Conservation (phyloP, 1,140 invertebrate genomes). For the Drosophila chauvacae region DNA sequence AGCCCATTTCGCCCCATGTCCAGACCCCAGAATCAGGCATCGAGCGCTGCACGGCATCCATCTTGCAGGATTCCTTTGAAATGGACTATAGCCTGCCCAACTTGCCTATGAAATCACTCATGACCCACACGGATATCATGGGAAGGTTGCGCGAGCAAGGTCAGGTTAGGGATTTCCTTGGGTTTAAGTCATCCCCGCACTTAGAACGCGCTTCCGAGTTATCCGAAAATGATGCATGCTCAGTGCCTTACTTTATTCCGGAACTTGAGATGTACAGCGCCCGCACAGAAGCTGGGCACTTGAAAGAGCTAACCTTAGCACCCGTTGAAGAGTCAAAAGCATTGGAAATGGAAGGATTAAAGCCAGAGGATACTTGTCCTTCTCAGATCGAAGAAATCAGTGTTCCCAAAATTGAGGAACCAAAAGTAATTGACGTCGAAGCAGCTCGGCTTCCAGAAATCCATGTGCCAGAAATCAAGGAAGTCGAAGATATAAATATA, state of each 20-base stretch:
- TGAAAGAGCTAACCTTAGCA: background rate
- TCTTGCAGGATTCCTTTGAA: background rate
- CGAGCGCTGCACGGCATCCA: background rate
- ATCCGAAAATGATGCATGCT: background rate
- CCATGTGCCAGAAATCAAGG: background rate
- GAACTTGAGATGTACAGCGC: conserved; percentile 21
- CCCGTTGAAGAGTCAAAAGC: background rate
- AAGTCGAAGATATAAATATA: background rate
- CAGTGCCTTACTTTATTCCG: conserved; percentile 21
- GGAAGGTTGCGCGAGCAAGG: conserved; percentile 5
- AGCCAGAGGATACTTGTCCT: background rate
- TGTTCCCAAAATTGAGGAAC: background rate
- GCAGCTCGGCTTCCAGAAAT: background rate
- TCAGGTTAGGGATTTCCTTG: conserved; percentile 13
- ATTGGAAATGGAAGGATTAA: background rate
- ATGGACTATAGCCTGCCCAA: conserved; percentile 5
- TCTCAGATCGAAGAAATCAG: background rate
- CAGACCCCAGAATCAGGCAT: background rate
- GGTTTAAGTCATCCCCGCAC: conserved; percentile 12
- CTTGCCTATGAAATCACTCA: conserved; percentile 4
- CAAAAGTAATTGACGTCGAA: background rate
- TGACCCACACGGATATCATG: conserved; percentile 4
- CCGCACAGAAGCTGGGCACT: background rate
- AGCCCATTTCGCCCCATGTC: background rate
- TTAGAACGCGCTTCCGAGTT: background rate